Percentiles rank a stretch among this genome's conserved stretches.
Evolutionary conservation across 2,888 invertebrate species (phyloP).

Genomic region (Acleris sparsana): DNA sequence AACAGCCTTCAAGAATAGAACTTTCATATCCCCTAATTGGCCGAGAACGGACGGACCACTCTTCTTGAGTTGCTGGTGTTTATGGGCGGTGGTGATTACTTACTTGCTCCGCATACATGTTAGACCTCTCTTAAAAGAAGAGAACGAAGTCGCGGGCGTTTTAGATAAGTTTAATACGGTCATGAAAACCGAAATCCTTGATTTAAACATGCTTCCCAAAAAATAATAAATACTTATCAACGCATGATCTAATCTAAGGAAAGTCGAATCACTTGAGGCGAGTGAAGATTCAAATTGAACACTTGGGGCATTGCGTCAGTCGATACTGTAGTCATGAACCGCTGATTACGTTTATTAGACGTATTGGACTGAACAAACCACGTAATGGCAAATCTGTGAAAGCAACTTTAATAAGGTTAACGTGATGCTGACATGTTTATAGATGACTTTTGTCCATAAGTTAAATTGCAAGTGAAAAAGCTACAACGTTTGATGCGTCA

Average conservation of each 20-base stretch:
- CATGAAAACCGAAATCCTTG: no score
- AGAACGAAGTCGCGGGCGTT: no score
- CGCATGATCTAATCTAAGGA: conserved; percentile 71
- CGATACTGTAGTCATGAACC: conserved; percentile 60
- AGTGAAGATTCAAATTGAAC: conserved; percentile 78
- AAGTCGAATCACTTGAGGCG: conserved; percentile 76
- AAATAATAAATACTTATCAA: conserved; percentile 42
- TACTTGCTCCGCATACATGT: no score
- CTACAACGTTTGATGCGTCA: background rate
- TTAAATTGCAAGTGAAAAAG: conserved; percentile 23
- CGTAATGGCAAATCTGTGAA: conserved; percentile 65
- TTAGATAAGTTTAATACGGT: no score
- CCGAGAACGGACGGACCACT: no score
- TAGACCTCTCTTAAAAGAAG: no score
- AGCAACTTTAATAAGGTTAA: conserved; percentile 36
- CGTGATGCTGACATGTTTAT: conserved; percentile 32
- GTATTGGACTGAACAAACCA: conserved; percentile 45
- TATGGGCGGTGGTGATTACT: no score
- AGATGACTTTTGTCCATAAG: conserved; percentile 15
- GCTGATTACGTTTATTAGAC: conserved; percentile 50
- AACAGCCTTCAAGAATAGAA: no score
- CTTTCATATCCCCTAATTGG: no score
- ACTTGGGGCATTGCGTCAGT: conserved; percentile 76
- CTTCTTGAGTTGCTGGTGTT: no score
- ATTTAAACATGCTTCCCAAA: conserved; percentile 1